Base-by-base conservation (phyloP, 2,888 invertebrate genomes). In the Drosophila subsilvestris region DNA sequence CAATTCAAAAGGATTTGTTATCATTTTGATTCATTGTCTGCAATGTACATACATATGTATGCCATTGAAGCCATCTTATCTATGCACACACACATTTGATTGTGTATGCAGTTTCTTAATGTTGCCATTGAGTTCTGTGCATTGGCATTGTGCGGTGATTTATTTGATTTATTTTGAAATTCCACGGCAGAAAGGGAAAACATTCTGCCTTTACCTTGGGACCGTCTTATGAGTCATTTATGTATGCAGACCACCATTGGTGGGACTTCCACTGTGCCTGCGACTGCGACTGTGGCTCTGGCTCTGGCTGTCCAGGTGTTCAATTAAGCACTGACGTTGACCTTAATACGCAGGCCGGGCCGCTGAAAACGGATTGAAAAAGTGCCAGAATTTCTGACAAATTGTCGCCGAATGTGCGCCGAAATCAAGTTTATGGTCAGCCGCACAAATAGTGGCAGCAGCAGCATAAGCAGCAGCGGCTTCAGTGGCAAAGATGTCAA, bases 341-440 rank as follows among this genome's bases (percentile, higher is more conserved):
- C 85, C 85, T 86, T 86, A 86, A 86, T 86, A 87, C 85, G 65
- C 71, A 69, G 69, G 60, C 62, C 56, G 74, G 69, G 60, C 62
- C 56, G 74, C 74, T 75, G 86, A 71, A 71, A 63, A 70, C 48
- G 62, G 70, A 58, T 57, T 70, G 71, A 70, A 71, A 78, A 66
- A 61, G 76, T 80, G 81, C 82, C 86, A 81, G 81, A 85, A 83
- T 84, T 85, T 86, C 80, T 86, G 85, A 86, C 85, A 86, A 86
- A 86, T 85, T 86, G 87, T 86, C 75, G 75, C 66, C 74, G 87
- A 74, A 74, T 78, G 86, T 81, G 79, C 68, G 68, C 78, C 63
- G 69, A 86, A 85, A 87, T 86, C 85, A 86, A 86, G 85, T 86
- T 86, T 86, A 86, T 82, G 85, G 85, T 76, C 85, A 87, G 74